Conservation (phyloP, 2,113 vertebrate species). For the Cepphus grylle region DNA sequence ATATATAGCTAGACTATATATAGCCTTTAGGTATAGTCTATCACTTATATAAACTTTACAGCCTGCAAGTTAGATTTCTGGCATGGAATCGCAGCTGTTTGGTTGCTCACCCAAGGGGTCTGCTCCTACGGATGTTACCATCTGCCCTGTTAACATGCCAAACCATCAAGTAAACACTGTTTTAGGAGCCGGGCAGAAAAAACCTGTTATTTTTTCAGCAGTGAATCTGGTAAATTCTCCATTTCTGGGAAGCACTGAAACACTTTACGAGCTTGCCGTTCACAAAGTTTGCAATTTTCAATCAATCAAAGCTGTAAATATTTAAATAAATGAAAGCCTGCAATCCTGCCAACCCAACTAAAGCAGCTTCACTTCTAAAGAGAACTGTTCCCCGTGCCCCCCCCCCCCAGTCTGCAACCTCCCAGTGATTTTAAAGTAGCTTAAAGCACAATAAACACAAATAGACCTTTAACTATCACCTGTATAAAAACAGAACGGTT, state of each 20-base stretch:
- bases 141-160: neutral
- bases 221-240: neutral
- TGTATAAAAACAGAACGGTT: neutral
- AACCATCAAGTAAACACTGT: neutral
- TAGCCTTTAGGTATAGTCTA: neutral
- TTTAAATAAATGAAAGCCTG: neutral
- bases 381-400: neutral
- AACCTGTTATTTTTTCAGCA: neutral
- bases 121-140: neutral
- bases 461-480: neutral
- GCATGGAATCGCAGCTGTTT: neutral
- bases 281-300: neutral
- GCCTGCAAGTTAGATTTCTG: neutral
- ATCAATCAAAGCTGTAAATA: neutral
- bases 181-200: neutral
- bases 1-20: neutral
- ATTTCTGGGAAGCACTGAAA: neutral
- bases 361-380: neutral
- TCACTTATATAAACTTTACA: neutral
- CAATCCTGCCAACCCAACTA: neutral
- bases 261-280: neutral
- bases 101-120: neutral
- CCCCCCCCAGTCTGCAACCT: neutral
- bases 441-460: neutral
- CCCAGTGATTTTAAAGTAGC: neutral